Conservation (phyloP, 2,113 vertebrate species). For the Acrocephalus kingi region DNA sequence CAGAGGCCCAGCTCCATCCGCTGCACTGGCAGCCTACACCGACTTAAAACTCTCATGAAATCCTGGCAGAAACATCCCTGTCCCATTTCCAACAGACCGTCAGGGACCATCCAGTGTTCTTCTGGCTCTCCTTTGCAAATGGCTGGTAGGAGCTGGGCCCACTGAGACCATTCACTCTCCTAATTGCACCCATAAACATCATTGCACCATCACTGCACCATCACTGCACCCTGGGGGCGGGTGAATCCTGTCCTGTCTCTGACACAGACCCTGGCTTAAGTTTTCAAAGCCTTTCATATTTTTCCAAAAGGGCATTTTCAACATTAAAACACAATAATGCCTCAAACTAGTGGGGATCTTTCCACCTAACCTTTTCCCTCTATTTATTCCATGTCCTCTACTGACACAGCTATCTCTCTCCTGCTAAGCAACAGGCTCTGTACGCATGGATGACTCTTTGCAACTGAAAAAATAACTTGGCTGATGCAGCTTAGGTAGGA, state of each 20-base stretch:
- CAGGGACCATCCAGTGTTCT: neutral
- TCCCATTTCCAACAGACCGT: neutral
- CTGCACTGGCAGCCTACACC: neutral
- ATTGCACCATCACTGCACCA: neutral
- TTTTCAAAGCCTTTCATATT: neutral
- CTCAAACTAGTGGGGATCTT: neutral
- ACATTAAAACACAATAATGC: neutral
- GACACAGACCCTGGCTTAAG: neutral
- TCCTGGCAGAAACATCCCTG: neutral
- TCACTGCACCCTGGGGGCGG: too few species aligned
- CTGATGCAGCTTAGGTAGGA: conserved; percentile 56
- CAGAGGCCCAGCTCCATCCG: neutral
- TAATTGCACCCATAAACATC: neutral
- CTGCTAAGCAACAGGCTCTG: conserved; percentile 8
- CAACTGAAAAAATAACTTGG: conserved; percentile 34
- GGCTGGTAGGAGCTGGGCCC: neutral
- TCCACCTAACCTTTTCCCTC: neutral
- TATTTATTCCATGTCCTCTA: neutral
- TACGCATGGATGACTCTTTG: conserved; percentile 55
- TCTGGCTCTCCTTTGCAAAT: neutral
- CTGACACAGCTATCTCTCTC: conserved; percentile 12
- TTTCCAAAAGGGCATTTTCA: neutral
- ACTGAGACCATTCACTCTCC: neutral
- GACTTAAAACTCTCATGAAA: neutral
- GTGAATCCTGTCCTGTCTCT: neutral